Evolutionary conservation across 2,113 vertebrate species (phyloP).

Genomic region (Ammodytes marinus): DNA sequence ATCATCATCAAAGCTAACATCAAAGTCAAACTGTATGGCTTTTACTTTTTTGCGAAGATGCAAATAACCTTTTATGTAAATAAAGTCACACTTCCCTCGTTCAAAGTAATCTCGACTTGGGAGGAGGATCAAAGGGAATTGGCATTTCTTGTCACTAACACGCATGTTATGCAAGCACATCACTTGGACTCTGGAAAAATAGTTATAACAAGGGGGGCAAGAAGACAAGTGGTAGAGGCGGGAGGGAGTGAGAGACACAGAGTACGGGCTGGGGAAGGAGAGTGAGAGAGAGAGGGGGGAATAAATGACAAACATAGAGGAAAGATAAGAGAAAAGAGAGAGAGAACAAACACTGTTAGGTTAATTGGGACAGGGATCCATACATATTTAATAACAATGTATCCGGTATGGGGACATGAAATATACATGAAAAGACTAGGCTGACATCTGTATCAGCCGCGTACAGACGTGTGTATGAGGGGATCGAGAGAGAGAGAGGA

Average conservation of each 20-base stretch:
- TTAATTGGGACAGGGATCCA: conserved; percentile 68
- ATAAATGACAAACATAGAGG: conserved; percentile 8
- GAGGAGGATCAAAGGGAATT: conserved; percentile 59
- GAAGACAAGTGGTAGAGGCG: conserved; percentile 23
- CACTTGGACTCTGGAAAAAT: conserved; percentile 28
- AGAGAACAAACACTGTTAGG: conserved; percentile 67
- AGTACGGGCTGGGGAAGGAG: background rate
- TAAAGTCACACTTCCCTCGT: conserved; percentile 56
- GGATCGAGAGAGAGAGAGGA: background rate
- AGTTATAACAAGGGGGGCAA: background rate
- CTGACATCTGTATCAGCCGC: conserved; percentile 67
- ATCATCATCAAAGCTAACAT: conserved; percentile 68
- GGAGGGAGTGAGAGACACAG: background rate
- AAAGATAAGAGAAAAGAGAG: background rate
- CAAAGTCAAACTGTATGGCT: conserved; percentile 59
- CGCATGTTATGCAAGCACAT: conserved; percentile 32
- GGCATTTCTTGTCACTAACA: conserved; percentile 50
- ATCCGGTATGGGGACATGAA: conserved; percentile 71
- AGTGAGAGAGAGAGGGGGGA: background rate
- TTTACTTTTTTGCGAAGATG: conserved; percentile 44
- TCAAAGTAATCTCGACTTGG: conserved; percentile 44
- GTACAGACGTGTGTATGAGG: conserved; percentile 47
- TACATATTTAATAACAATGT: conserved; percentile 73
- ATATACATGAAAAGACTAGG: conserved; percentile 73
- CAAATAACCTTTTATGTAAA: conserved; percentile 71